Base-by-base conservation (phyloP, 2,888 invertebrate genomes). In the Chrysolina oricalcia region DNA sequence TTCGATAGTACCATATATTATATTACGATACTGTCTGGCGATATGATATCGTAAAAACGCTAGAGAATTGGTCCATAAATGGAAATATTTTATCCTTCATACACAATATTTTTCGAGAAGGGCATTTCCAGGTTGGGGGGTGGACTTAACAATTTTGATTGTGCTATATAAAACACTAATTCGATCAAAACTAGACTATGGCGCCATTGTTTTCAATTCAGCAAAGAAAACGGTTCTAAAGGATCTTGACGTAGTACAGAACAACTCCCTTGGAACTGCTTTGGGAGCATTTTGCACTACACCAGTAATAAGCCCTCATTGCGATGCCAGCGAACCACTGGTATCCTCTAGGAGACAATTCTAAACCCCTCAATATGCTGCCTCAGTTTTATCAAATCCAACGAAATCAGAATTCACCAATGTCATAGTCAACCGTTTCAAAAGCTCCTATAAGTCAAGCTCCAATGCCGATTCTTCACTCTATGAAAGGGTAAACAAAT, bases 1-100 rank as follows among this genome's bases (percentile, higher is more conserved):
- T 77, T 80, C 43, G 78, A 80, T 50, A 72, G 78, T 0, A 63
- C 72, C n/a, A 78, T 69, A 62, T 78, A 76, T 0, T 79, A 65
- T 41, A 76, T 0, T 79, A 65, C 27, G 76, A 79, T 41, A 72
- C 62, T 13, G 64, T 65, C 0, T 74, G 74, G 69, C 63, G 67
- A 65, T 48, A 76, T 19, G 17, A 23, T 27, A 72, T n/a, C n/a
- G n/a, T n/a, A n/a, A n/a, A n/a, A n/a, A n/a, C n/a, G n/a, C n/a
- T n/a, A n/a, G n/a, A n/a, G n/a, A n/a, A n/a, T n/a, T n/a, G n/a
- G n/a, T n/a, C n/a, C n/a, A n/a, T n/a, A n/a, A n/a, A n/a, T n/a
- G n/a, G n/a, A n/a, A n/a, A n/a, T n/a, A n/a, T n/a, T n/a, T n/a
- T n/a, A n/a, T n/a, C n/a, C n/a, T n/a, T n/a, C n/a, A n/a, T n/a